Conservation (phyloP, 2,888 invertebrate genomes). For the Callimorpha dominula region DNA sequence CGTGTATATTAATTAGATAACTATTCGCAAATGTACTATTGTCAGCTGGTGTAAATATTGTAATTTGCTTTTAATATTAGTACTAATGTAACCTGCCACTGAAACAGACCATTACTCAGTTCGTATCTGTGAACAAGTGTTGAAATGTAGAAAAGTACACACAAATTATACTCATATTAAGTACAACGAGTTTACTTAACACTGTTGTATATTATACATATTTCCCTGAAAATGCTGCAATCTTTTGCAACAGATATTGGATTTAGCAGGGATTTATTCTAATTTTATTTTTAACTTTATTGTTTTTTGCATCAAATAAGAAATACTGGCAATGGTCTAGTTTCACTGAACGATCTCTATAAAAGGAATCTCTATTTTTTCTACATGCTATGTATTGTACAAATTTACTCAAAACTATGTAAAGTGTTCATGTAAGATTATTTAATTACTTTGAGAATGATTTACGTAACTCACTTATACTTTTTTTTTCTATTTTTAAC, state of each 20-base stretch:
- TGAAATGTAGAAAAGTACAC: constrained; percentile 23
- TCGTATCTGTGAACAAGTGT: constrained; percentile 21
- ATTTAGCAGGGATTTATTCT: constrained; percentile 1
- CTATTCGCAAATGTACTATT: constrained; percentile 64
- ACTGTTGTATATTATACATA: constrained; percentile 9
- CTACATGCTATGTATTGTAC: constrained; percentile 86
- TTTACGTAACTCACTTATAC: constrained; percentile 51
- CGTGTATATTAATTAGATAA: constrained; percentile 77
- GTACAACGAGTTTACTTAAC: constrained; percentile 17
- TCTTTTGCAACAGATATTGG: background rate
- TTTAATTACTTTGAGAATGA: constrained; percentile 60
- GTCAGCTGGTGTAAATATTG: constrained; percentile 83
- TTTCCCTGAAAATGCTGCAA: background rate
- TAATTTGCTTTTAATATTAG: constrained; percentile 83
- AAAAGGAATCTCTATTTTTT: constrained; percentile 86
- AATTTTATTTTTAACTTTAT: background rate
- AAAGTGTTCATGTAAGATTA: constrained; percentile 80
- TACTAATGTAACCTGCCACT: constrained; percentile 78
- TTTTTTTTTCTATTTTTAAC: constrained; percentile 33
- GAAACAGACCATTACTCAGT: constrained; percentile 84
- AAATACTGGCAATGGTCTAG: constrained; percentile 77
- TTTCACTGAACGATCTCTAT: constrained; percentile 85
- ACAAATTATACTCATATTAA: constrained; percentile 15
- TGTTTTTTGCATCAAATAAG: background rate
- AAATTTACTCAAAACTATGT: constrained; percentile 82